Conservation (phyloP, 1,140 invertebrate species). For the Rhynchophorus ferrugineus region DNA sequence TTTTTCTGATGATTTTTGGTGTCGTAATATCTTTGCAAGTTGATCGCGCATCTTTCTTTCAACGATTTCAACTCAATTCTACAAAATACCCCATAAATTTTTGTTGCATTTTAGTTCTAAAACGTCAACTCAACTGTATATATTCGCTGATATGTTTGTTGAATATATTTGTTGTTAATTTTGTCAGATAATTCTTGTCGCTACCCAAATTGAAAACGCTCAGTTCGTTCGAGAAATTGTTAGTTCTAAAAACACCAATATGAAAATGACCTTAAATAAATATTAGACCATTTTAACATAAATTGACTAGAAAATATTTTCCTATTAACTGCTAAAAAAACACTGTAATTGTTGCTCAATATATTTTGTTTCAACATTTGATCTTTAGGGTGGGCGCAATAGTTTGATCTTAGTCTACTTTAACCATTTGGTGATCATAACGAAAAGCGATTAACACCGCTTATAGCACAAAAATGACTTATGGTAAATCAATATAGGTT, state of each 20-base stretch:
- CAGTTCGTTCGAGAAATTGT: conserved; percentile 66
- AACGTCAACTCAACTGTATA: conserved; percentile 46
- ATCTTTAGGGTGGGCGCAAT: no score
- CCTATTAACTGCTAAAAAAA: neutral
- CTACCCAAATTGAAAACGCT: conserved; percentile 69
- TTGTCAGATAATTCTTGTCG: conserved; percentile 72
- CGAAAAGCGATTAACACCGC: no score
- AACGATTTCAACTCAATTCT: conserved; percentile 71
- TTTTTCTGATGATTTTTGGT: conserved; percentile 93
- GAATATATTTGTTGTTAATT: conserved; percentile 79
- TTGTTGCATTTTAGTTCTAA: conserved; percentile 15
- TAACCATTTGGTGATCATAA: no score
- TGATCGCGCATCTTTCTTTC: conserved; percentile 61
- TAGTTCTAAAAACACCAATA: conserved; percentile 46
- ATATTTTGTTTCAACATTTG: no score
- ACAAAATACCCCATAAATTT: no score
- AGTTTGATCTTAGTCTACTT: no score
- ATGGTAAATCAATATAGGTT: no score
- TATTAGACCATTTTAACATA: neutral
- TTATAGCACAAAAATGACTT: no score
- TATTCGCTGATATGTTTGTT: conserved; percentile 47
- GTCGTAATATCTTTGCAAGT: conserved; percentile 84
- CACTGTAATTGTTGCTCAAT: no score
- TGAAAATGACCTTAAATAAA: neutral
- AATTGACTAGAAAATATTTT: neutral